phyloP scores from a whole-genome alignment of 53 echinoderm and acorn worm genomes.

The Zoroaster sp. region DNA sequence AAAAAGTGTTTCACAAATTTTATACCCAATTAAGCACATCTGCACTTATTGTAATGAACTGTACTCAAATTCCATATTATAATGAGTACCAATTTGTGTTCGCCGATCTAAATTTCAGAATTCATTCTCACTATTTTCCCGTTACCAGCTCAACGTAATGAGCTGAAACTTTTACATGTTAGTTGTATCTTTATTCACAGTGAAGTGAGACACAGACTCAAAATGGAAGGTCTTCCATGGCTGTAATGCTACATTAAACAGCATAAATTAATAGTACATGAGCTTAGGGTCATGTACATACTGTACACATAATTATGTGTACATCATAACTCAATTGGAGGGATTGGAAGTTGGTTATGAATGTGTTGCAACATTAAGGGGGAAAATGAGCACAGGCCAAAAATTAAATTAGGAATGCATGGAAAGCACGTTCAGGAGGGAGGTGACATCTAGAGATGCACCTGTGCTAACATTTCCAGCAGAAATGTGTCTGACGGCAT shows the following conservation, averaged over 20 bases:
- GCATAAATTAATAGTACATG: background rate
- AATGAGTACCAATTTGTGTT: too few relatives aligned
- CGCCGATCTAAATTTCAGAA: too few relatives aligned
- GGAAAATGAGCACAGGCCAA: background rate
- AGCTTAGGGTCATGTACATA: background rate
- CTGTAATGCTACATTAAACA: background rate
- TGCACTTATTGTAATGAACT: too few relatives aligned
- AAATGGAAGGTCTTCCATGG: too few relatives aligned
- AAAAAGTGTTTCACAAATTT: too few relatives aligned
- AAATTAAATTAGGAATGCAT: background rate
- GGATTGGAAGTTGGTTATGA: background rate
- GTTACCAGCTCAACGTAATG: too few relatives aligned
- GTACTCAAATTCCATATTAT: too few relatives aligned
- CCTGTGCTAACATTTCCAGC: background rate
- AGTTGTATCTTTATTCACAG: too few relatives aligned
- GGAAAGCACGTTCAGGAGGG: background rate
- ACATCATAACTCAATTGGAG: background rate
- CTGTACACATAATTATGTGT: background rate
- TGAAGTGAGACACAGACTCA: too few relatives aligned
- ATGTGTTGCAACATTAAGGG: background rate
- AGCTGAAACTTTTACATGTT: too few relatives aligned
- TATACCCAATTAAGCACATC: too few relatives aligned
- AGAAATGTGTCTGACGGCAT: background rate
- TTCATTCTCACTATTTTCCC: too few relatives aligned
- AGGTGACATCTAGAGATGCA: background rate